Conservation (phyloP, 2,113 vertebrate genomes). For the Crypturellus undulatus region DNA sequence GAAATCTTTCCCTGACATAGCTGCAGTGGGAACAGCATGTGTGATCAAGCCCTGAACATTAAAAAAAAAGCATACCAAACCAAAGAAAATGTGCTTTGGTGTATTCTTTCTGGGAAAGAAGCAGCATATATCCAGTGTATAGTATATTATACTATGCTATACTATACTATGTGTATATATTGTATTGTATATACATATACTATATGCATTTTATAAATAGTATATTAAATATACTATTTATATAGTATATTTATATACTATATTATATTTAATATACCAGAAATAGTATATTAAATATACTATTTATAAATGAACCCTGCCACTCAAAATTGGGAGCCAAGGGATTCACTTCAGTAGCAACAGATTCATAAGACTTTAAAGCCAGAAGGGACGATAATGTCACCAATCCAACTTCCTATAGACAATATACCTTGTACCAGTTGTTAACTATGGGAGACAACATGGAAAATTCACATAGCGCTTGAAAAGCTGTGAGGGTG, state of each 20-base stretch:
- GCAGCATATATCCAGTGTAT: rapidly evolving
- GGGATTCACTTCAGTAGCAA: not conserved
- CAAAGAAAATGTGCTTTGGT: not conserved
- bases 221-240: not conserved
- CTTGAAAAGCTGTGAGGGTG: not conserved
- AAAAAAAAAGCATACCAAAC: not conserved
- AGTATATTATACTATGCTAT: too few species aligned
- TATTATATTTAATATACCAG: not conserved
- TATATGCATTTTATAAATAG: too few species aligned
- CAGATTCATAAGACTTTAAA: not conserved
- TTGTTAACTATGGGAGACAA: not conserved
- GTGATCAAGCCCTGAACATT: not conserved
- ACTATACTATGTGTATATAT: too few species aligned
- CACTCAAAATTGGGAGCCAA: not conserved
- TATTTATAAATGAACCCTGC: not conserved
- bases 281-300: not conserved
- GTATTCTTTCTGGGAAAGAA: not conserved
- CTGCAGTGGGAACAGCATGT: not conserved
- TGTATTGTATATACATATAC: too few species aligned
- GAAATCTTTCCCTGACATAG: not conserved
- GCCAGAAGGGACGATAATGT: not conserved
- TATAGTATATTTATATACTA: not conserved
- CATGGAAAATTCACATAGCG: not conserved
- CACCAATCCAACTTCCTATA: not conserved
- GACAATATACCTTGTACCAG: not conserved